Conservation (phyloP, 2,113 vertebrate genomes). For the Dendrocopos noguchii region DNA sequence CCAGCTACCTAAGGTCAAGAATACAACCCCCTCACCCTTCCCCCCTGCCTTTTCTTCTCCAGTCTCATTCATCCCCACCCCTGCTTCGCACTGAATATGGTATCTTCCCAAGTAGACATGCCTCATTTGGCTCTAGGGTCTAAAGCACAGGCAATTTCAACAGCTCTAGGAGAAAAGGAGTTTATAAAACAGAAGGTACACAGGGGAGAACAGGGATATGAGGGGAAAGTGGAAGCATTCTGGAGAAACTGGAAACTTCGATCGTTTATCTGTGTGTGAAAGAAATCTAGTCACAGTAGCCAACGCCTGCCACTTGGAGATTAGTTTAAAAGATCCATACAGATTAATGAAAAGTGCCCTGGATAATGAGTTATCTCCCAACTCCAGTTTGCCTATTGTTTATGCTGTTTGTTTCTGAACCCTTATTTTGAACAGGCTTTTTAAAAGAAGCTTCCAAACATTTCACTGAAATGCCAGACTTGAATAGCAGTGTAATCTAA, state of each 20-base stretch:
- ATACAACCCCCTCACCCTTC: conserved; percentile 23
- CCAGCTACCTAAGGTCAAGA: conserved; percentile 58
- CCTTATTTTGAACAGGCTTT: background rate
- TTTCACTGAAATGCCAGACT: background rate
- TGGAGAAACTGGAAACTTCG: background rate
- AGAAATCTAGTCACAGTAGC: background rate
- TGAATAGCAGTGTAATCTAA: background rate
- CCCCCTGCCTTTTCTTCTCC: conserved; percentile 13
- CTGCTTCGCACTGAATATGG: conserved; percentile 42
- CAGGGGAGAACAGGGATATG: background rate
- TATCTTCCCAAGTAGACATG: conserved; percentile 27
- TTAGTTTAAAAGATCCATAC: conserved; percentile 16
- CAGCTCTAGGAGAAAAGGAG: background rate
- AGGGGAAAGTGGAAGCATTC: background rate
- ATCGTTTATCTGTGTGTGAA: background rate
- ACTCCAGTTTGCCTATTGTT: conserved; percentile 34
- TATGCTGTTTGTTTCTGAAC: conserved; percentile 11
- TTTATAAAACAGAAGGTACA: background rate
- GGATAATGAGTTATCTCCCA: conserved; percentile 5
- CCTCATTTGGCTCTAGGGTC: background rate
- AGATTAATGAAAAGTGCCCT: conserved; percentile 17
- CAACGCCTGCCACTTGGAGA: conserved; percentile 16
- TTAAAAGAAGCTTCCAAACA: background rate
- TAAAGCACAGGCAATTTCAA: background rate
- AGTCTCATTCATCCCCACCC: conserved; percentile 38